Percentiles rank a stretch among this genome's conserved stretches.
Evolutionary conservation across 2,797 vertebrate species (phyloP).

Genomic region (Coregonus suidteri): DNA sequence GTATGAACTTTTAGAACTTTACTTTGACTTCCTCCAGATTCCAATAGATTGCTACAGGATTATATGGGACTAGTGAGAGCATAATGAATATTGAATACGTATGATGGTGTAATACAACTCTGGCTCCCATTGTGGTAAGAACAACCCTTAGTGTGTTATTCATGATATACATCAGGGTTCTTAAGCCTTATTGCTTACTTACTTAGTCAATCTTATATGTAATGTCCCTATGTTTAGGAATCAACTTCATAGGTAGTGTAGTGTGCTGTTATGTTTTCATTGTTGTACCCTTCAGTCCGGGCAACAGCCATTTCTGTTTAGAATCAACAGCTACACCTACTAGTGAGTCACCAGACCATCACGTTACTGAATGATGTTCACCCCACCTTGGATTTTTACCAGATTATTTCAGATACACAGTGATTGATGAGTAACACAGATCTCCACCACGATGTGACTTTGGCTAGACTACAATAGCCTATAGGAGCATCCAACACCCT

Average conservation of each 20-base stretch:
- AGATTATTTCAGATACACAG: neutral
- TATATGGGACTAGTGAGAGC: neutral
- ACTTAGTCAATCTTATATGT: neutral
- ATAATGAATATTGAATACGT: neutral
- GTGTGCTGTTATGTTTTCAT: neutral
- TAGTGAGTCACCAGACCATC: slow-evolving; percentile 5
- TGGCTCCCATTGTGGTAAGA: neutral
- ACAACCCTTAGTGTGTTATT: neutral
- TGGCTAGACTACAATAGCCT: neutral
- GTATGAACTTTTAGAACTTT: neutral
- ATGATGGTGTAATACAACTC: neutral
- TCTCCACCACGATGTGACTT: neutral
- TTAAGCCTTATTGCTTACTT: neutral
- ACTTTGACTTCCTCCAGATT: neutral
- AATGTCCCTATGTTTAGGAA: neutral
- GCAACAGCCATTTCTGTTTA: no score
- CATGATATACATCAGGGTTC: neutral
- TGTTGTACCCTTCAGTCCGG: neutral
- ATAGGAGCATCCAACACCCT: neutral
- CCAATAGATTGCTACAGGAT: neutral
- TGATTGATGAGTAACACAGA: neutral
- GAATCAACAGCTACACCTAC: neutral
- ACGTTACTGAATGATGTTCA: neutral
- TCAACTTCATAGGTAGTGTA: neutral
- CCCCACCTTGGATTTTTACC: neutral